A percentile compares a stretch with the other conserved stretches of the same genome.
Evolutionary conservation across 1,140 invertebrate species (phyloP).

Genomic region (Drosophila lini): DNA sequence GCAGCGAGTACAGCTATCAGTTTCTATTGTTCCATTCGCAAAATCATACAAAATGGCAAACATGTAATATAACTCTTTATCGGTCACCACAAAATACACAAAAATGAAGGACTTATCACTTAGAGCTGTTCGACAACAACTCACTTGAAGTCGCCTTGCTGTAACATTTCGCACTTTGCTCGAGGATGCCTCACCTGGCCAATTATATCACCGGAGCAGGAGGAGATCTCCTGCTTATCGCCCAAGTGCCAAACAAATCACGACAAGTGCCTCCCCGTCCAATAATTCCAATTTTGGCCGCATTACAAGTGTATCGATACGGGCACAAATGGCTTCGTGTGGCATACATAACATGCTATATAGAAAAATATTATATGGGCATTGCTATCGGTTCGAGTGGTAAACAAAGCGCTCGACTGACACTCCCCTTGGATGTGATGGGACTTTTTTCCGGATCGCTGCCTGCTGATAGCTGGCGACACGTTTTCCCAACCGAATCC

Average conservation of each 20-base stretch:
- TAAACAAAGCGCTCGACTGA: conserved; percentile 66
- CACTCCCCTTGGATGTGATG: conserved; percentile 28
- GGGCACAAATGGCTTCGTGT: background rate
- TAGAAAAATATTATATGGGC: background rate
- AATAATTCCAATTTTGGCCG: conserved; percentile 21
- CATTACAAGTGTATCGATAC: conserved; percentile 34
- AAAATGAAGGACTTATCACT: background rate
- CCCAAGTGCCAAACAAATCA: conserved; percentile 28
- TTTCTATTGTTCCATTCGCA: background rate
- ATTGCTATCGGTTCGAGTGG: conserved; percentile 42
- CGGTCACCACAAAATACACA: conserved; percentile 3
- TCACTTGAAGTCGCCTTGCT: conserved; percentile 3
- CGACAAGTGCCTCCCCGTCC: background rate
- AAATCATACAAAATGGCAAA: background rate
- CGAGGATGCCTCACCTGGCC: conserved; percentile 1
- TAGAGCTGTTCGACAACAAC: background rate
- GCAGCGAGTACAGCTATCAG: background rate
- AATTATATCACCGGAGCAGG: conserved; percentile 14
- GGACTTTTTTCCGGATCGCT: conserved; percentile 19
- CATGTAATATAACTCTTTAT: background rate
- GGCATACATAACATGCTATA: background rate
- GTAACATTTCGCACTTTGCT: conserved; percentile 19
- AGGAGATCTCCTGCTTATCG: background rate
- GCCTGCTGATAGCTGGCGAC: conserved; percentile 45
- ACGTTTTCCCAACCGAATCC: conserved; percentile 58